These are phyloP conservation scores for Drepanosiphum platanoidis DNA, from an alignment of 2,888 invertebrate genomes.

Conservation along the genomic window DNA sequence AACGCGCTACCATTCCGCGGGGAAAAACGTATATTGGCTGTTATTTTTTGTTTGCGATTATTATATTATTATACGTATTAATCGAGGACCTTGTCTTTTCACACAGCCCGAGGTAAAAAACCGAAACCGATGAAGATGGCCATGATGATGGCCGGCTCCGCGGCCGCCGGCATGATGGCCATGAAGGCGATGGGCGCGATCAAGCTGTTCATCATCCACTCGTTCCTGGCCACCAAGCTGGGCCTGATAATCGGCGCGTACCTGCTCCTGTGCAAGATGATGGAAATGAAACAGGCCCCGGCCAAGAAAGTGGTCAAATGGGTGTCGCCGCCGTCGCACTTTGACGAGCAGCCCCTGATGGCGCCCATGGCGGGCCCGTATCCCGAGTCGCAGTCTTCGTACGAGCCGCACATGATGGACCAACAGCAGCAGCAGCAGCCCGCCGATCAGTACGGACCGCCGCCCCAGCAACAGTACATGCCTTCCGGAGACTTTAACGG, in stretches of 20 bases:
- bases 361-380: neutral
- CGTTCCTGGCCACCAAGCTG: slow-evolving; percentile 76
- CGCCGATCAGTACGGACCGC: slow-evolving; percentile 40
- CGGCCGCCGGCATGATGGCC: slow-evolving; percentile 74
- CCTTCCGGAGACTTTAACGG: slow-evolving; percentile 4
- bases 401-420: neutral
- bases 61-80: too few species aligned
- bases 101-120: slow-evolving; percentile 73
- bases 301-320: slow-evolving; percentile 33
- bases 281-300: slow-evolving; percentile 15
- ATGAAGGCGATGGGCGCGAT: slow-evolving; percentile 72
- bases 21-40: too few species aligned
- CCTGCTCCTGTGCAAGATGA: slow-evolving; percentile 47
- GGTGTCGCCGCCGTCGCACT: slow-evolving; percentile 6
- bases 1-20: too few species aligned
- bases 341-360: slow-evolving; percentile 17
- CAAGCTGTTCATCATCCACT: slow-evolving; percentile 75
- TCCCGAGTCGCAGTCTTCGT: slow-evolving; percentile 11
- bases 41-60: too few species aligned
- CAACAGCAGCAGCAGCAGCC: slow-evolving; percentile 5
- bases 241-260: slow-evolving; percentile 70
- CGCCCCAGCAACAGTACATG: slow-evolving; percentile 20
- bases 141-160: slow-evolving; percentile 77
- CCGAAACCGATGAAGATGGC: slow-evolving; percentile 71
- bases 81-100: too few species aligned